Evolutionary conservation across 1,140 invertebrate genomes (phyloP).

Genomic region (Anthonomus grandis): DNA sequence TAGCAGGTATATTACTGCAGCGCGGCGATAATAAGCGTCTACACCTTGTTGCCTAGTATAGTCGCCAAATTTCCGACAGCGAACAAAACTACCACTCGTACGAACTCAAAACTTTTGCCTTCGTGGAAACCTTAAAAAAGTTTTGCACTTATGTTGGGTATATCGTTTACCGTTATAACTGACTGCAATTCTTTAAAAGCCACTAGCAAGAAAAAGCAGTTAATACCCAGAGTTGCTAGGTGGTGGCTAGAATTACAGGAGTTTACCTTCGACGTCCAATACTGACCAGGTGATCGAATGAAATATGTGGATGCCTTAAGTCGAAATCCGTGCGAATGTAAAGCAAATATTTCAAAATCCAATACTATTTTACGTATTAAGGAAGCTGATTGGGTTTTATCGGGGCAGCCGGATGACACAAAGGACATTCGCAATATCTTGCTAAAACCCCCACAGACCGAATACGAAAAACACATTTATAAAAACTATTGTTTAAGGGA

Average conservation of each 20-base stretch:
- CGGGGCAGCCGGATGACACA: slow-evolving; percentile 20
- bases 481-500: slow-evolving; percentile 38
- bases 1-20: no score
- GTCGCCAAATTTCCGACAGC: slow-evolving; percentile 11
- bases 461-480: slow-evolving; percentile 30
- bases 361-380: slow-evolving; percentile 5
- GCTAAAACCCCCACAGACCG: slow-evolving; percentile 20
- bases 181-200: no score
- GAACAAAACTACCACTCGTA: slow-evolving; percentile 44
- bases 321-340: not conserved
- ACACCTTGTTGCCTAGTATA: slow-evolving; percentile 19
- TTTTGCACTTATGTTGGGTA: slow-evolving; percentile 41
- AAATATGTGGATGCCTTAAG: slow-evolving; percentile 22
- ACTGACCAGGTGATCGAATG: slow-evolving; percentile 30
- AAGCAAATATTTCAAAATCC: no score
- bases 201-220: slow-evolving; percentile 26
- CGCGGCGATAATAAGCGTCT: not conserved
- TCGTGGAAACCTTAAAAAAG: slow-evolving; percentile 36
- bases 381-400: slow-evolving; percentile 15
- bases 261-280: slow-evolving; percentile 35
- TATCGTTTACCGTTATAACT: slow-evolving; percentile 42
- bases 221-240: slow-evolving; percentile 37
- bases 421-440: slow-evolving; percentile 10
- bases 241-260: slow-evolving; percentile 35
- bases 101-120: slow-evolving; percentile 44